phyloP scores from a whole-genome alignment of 2,888 invertebrate genomes.

The Diarsia dahlii region DNA sequence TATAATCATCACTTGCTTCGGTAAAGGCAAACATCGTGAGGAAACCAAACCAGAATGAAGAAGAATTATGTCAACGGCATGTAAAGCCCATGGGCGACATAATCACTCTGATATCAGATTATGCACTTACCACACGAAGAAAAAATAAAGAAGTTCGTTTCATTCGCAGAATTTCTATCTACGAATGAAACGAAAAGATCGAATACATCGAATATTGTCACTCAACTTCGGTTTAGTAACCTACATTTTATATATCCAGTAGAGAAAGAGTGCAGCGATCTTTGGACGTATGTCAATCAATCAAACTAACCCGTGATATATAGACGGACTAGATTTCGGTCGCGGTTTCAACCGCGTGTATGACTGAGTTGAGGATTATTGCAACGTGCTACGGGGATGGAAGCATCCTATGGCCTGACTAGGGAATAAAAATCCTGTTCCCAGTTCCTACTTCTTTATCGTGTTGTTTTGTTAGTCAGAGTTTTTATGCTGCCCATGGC shows the following conservation, averaged over 20 bases:
- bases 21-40: background rate
- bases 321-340: background rate
- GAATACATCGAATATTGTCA: slow-evolving; percentile 1
- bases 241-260: background rate
- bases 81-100: background rate
- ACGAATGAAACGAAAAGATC: background rate
- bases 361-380: background rate
- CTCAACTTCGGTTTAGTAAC: background rate
- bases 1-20: background rate
- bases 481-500: too few relatives aligned
- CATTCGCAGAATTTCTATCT: background rate
- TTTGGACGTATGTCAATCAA: slow-evolving; percentile 4
- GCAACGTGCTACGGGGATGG: background rate
- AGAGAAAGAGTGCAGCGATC: background rate
- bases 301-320: background rate
- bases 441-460: background rate
- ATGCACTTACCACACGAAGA: background rate
- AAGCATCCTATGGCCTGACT: background rate
- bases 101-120: background rate
- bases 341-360: background rate
- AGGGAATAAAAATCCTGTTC: background rate
- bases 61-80: background rate
- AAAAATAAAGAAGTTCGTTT: background rate
- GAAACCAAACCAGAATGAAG: background rate
- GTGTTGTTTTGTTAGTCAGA: too few relatives aligned